Percentiles rank a stretch among this genome's conserved stretches.
Evolutionary conservation across 1,140 invertebrate species (phyloP).

Genomic region (Pseudomyrmex flavicornis): DNA sequence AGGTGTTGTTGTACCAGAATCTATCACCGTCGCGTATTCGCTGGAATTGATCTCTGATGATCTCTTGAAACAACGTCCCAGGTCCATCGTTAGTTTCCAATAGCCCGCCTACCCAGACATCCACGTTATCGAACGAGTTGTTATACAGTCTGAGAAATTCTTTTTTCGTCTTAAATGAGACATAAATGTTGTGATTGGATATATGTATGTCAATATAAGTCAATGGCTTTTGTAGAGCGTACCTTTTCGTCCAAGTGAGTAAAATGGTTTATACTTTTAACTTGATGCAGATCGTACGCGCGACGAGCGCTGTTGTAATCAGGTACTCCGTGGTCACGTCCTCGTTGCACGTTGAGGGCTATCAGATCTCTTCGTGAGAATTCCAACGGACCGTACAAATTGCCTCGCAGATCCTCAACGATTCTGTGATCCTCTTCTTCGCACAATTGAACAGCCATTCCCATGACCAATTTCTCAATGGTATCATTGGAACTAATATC

Average conservation of each 20-base stretch:
- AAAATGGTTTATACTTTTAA: slow-evolving; percentile 62
- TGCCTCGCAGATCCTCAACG: slow-evolving; percentile 88
- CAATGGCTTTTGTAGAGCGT: slow-evolving; percentile 7
- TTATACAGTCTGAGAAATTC: slow-evolving; percentile 84
- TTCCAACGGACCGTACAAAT: slow-evolving; percentile 89
- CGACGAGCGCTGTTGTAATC: slow-evolving; percentile 88
- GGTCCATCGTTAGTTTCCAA: slow-evolving; percentile 87
- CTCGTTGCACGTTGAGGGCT: slow-evolving; percentile 89
- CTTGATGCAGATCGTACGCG: slow-evolving; percentile 82
- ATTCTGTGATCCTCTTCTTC: slow-evolving; percentile 89
- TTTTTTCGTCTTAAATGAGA: slow-evolving; percentile 70
- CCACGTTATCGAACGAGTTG: slow-evolving; percentile 85
- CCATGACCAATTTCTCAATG: slow-evolving; percentile 87
- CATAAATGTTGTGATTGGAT: too few species aligned
- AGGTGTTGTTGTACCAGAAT: slow-evolving; percentile 87
- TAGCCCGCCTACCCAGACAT: slow-evolving; percentile 90
- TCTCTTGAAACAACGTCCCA: slow-evolving; percentile 87
- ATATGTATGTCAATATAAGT: not conserved
- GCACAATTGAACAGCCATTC: slow-evolving; percentile 87
- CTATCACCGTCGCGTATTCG: slow-evolving; percentile 86
- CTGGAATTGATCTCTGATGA: slow-evolving; percentile 86
- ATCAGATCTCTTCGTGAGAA: slow-evolving; percentile 89
- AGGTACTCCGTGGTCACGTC: slow-evolving; percentile 88
- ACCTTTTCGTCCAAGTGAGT: slow-evolving; percentile 38
- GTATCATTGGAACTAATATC: slow-evolving; percentile 73